These are phyloP conservation scores for Sphyrna mokarran DNA, from an alignment of 2,113 vertebrate species.

Conservation along the genomic window DNA sequence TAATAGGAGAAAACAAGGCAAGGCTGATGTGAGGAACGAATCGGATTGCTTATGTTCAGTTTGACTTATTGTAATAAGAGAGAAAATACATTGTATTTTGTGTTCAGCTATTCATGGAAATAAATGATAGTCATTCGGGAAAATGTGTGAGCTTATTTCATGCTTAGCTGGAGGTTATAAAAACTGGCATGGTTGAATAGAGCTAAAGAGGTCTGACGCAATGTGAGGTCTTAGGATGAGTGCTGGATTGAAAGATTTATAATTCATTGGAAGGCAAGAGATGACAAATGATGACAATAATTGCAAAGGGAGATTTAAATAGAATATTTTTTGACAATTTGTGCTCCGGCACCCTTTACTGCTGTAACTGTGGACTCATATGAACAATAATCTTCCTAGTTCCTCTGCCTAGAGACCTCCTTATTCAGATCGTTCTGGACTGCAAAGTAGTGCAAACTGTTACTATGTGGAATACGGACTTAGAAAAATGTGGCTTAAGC, in stretches of 20 bases:
- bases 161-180: not conserved
- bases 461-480: not conserved
- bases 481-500: not conserved
- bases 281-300: not conserved
- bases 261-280: not conserved
- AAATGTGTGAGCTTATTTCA: not conserved
- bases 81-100: not conserved
- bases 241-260: not conserved
- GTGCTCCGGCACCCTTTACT: not conserved
- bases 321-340: not conserved
- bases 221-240: not conserved
- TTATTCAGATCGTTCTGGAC: not conserved
- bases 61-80: not conserved
- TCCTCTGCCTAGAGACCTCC: not conserved
- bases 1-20: not conserved
- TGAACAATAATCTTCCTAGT: not conserved
- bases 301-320: not conserved
- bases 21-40: not conserved
- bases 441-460: not conserved
- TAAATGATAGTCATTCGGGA: not conserved
- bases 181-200: not conserved
- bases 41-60: not conserved
- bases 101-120: not conserved
- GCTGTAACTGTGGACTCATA: not conserved
- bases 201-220: not conserved